Base-by-base conservation (phyloP, 1,140 invertebrate species). In the Scaptomyza pallida region DNA sequence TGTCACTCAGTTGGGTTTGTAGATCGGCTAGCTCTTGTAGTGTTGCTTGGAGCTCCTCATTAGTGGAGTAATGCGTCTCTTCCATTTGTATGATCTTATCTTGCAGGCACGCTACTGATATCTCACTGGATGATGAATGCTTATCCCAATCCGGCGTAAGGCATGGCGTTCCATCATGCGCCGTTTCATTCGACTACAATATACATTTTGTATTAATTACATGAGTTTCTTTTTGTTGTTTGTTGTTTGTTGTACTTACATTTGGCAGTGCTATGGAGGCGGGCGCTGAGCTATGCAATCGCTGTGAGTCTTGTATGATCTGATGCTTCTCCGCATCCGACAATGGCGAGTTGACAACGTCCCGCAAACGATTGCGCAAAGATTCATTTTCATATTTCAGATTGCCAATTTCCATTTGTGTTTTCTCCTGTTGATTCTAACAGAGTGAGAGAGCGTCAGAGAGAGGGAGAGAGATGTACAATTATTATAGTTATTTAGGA, bases 11-110 rank as follows among this genome's bases (percentile, higher is more conserved):
- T 91, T 97, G 96, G 19, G 95, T 93, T 91, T 96, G 97, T 30
- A 98, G 92, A 91, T 98, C 97, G 33, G 96, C 95, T 55, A 98
- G 92, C 92, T 98, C 97, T 78, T 98, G 97, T 41, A 98, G 93
- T 0, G 97, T 98, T 0, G 97, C 98, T 92, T 98, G 97, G 0
- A 99, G 92, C 92, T 99, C 98, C 92, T 99, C 97, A 90, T 97
- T 98, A n/a, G 97, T 98, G 50, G 95, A 95, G 75, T 92, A 94
- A 89, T 93, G 92, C 2, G 92, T 93, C 68, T 93, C 93, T 71
- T 93, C 93, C 93, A 93, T 93, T 48, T 98, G 97, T 75, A 97
- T 93, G 74, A 98, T 97, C 79, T 97, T 94, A 89, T 98, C 97
- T 91, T 98, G 97, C 37, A 98, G 93, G 92, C 97, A 98, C 2